Evolutionary conservation across 2,113 vertebrate genomes (phyloP), one percentile per base, ranked within the genome.

Genomic region (Phocoena sinus): DNA sequence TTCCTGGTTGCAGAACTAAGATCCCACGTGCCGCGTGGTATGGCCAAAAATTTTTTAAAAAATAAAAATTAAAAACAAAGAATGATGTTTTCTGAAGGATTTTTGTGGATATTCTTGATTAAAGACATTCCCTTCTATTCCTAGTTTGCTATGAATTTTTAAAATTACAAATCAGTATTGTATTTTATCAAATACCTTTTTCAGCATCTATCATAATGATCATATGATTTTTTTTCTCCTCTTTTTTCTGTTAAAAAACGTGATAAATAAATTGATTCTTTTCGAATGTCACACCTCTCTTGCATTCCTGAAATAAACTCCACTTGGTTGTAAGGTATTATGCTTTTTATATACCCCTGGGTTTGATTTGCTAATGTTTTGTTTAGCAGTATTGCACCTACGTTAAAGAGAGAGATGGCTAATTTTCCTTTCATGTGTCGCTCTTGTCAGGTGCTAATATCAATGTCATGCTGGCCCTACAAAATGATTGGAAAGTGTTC

Each of bases 131-230:
- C 25, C 38, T 92, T 60, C 53, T 71, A 62, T 76, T 67, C 5
- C 44, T 85, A 38, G n/a, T 38, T 77, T 67, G 47, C 71, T 86
- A 33, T 18, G 12, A 25, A 56, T 65, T 85, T 92, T 74, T 67
- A 2, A 20, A 58, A 58, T 77, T 58, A 76, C 44, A 76, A 23
- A 41, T 17, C 44, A 65, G 26, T 33, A 63, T 12, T 28, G 12
- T 56, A 84, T 65, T 84, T 74, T 50, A 84, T 74, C n/a, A 85
- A 53, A 56, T 56, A 26, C 81, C 81, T 74, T 74, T 92, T 84
- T 41, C n/a, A 65, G 12, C 13, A 18, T 92, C 38, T 92, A 9
- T 85, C 60, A 41, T 93, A 65, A 65, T 36, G 80, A 63, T 38
- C 33, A 6, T 85, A 26, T 85, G 5, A 65, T 84, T 50, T 93